Conservation (phyloP, 2,113 vertebrate species). For the Lichenostomus cassidix region DNA sequence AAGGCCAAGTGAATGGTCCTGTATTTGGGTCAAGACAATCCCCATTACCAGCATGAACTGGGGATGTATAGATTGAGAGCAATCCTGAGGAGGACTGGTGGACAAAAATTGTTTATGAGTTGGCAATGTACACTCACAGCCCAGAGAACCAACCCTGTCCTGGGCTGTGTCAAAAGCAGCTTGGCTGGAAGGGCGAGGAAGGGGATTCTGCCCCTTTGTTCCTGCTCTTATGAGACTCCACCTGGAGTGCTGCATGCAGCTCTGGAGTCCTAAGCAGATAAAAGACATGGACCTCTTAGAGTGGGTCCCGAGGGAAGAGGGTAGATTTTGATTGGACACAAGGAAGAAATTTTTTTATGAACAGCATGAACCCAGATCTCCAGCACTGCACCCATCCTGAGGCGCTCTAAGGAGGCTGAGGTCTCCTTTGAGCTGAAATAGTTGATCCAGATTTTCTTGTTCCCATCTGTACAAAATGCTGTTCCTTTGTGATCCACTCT, state of each 20-base stretch:
- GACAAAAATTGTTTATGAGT: neutral
- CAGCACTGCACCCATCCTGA: rapidly evolving
- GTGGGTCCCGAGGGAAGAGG: neutral
- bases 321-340: neutral
- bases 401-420: neutral
- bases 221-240: neutral
- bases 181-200: neutral
- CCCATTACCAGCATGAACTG: neutral
- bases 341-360: neutral
- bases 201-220: neutral
- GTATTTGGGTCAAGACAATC: neutral
- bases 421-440: neutral
- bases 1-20: neutral
- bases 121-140: neutral
- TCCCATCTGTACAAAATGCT: neutral
- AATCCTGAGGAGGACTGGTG: neutral
- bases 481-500: neutral
- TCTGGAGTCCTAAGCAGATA: neutral
- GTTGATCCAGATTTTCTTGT: neutral
- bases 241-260: neutral
- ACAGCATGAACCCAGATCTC: neutral
- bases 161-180: neutral
- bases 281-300: neutral
- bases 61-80: neutral
- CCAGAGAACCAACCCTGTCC: neutral